Percentiles rank a stretch among this genome's conserved stretches.
Evolutionary conservation across 2,797 vertebrate species (phyloP).

Genomic region (Syngnathus rostellatus): DNA sequence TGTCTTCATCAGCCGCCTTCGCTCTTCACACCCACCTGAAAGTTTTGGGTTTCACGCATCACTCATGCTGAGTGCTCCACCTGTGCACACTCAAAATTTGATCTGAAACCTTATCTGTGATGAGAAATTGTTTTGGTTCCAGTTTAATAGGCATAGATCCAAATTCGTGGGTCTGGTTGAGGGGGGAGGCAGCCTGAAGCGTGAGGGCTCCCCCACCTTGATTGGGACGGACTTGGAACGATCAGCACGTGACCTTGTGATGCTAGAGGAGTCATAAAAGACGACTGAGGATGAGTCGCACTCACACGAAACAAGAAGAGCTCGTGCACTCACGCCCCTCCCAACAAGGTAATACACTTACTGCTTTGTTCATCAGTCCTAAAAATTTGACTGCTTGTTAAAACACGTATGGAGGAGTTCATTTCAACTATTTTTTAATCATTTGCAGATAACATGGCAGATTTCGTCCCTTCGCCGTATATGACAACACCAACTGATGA

Average conservation of each 20-base stretch:
- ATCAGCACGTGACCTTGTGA: constrained; percentile 11
- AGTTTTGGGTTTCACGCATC: constrained; percentile 46
- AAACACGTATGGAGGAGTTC: not conserved
- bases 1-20: not conserved
- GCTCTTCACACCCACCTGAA: constrained; percentile 7
- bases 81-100: constrained; percentile 14
- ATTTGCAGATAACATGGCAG: constrained; percentile 30
- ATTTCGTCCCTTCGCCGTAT: not conserved
- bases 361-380: no score
- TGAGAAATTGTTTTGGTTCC: constrained; percentile 27
- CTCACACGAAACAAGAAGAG: not conserved
- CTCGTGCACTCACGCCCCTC: not conserved
- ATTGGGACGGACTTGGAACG: not conserved
- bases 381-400: not conserved
- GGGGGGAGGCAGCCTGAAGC: not conserved
- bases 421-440: not conserved
- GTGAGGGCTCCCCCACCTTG: not conserved
- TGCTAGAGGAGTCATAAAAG: constrained; percentile 54
- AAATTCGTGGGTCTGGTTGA: not conserved
- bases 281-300: constrained; percentile 4
- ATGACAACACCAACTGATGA: not conserved
- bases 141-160: constrained; percentile 1
- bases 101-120: constrained; percentile 20
- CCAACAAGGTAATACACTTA: not conserved
- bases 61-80: constrained; percentile 35